Evolutionary conservation across 2,113 vertebrate genomes (phyloP).

Genomic region (Corapipo altera): DNA sequence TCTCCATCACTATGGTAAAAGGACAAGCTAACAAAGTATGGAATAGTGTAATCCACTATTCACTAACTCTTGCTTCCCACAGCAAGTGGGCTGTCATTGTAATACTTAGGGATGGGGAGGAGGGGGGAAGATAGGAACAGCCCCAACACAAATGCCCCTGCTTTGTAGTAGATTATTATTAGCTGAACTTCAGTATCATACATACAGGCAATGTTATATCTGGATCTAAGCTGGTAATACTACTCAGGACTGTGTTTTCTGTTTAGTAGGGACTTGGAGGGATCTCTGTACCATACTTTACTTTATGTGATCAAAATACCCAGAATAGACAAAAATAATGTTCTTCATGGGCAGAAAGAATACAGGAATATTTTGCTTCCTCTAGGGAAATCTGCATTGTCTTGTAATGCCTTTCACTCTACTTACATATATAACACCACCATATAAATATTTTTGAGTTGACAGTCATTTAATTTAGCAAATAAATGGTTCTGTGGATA

Average conservation of each 20-base stretch:
- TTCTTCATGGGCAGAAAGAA: background rate
- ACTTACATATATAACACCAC: background rate
- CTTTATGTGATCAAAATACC: background rate
- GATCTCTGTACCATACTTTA: background rate
- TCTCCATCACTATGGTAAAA: background rate
- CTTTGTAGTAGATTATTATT: background rate
- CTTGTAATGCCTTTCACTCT: background rate
- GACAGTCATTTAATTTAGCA: background rate
- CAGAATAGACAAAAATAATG: background rate
- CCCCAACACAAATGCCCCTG: background rate
- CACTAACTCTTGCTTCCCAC: background rate
- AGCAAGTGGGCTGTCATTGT: background rate
- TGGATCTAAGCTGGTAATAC: background rate
- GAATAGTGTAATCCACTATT: rapidly evolving
- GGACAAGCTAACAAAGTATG: rapidly evolving
- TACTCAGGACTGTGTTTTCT: rapidly evolving
- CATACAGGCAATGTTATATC: background rate
- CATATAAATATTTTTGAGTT: background rate
- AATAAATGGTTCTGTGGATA: background rate
- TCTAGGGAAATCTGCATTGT: background rate
- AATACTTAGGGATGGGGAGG: rapidly evolving
- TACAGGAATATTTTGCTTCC: background rate
- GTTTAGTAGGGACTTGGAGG: background rate
- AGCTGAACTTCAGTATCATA: background rate
- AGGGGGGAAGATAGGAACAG: background rate